phyloP scores from a whole-genome alignment of 2,888 invertebrate species.

The Lepidocyrtoides sp. region DNA sequence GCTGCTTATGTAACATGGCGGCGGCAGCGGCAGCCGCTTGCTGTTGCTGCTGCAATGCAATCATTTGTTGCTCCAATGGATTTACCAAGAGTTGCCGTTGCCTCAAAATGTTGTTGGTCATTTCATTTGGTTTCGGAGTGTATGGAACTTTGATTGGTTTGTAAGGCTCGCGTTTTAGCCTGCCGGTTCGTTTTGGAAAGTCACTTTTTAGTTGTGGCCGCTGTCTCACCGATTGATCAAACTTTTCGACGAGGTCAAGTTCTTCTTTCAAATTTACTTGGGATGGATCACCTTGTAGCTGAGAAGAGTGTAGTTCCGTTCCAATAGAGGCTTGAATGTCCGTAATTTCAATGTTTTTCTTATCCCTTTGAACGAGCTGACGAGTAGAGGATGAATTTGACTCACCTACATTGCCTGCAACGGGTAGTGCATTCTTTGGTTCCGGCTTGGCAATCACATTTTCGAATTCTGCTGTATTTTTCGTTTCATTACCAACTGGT shows the following conservation, averaged over 20 bases:
- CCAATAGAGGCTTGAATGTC: slow-evolving; percentile 69
- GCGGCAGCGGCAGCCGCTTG: slow-evolving; percentile 72
- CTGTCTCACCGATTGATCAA: slow-evolving; percentile 55
- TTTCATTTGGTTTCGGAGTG: neutral
- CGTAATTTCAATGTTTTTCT: slow-evolving; percentile 64
- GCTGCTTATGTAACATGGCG: slow-evolving; percentile 61
- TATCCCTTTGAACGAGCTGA: slow-evolving; percentile 1
- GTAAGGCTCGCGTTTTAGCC: slow-evolving; percentile 53
- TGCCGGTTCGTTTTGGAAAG: neutral
- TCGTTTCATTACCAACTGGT: neutral
- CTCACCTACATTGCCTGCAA: neutral
- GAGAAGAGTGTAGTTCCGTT: slow-evolving; percentile 62
- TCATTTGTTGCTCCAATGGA: slow-evolving; percentile 74
- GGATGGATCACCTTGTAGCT: slow-evolving; percentile 50
- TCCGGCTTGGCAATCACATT: neutral
- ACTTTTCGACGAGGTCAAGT: slow-evolving; percentile 67
- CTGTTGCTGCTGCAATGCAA: slow-evolving; percentile 77
- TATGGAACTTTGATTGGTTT: slow-evolving; percentile 67
- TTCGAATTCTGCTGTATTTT: neutral
- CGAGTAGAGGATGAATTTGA: neutral
- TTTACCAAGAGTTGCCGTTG: slow-evolving; percentile 75
- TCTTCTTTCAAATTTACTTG: slow-evolving; percentile 75
- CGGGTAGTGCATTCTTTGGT: neutral
- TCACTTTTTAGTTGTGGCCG: neutral
- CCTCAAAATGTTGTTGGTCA: slow-evolving; percentile 45